Percentiles rank a stretch among this genome's conserved stretches.
Evolutionary conservation across 1,140 invertebrate species (phyloP).

Genomic region (Reticulitermes speratus): DNA sequence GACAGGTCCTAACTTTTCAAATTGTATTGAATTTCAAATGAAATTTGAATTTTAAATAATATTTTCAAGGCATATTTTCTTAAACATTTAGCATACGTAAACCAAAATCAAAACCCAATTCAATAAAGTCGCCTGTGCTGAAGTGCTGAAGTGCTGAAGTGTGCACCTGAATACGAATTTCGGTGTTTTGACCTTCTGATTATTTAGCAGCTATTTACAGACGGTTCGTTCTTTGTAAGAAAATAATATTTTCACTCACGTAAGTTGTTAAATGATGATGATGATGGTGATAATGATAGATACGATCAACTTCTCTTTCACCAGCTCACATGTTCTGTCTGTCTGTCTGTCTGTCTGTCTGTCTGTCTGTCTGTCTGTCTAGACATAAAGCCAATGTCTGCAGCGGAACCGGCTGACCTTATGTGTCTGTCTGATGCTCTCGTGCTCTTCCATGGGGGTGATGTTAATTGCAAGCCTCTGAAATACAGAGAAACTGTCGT

Average conservation of each 20-base stretch:
- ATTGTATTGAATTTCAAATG: too few species aligned
- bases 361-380: too few species aligned
- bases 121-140: too few species aligned
- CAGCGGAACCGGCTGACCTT: constrained; percentile 52
- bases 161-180: background rate
- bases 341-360: constrained; percentile 39
- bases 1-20: too few species aligned
- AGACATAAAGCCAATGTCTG: constrained; percentile 57
- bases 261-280: background rate
- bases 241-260: background rate
- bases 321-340: background rate
- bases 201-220: background rate
- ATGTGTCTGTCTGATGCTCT: constrained; percentile 49
- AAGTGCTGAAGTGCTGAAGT: background rate
- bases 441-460: constrained; percentile 55
- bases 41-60: too few species aligned
- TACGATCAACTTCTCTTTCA: background rate
- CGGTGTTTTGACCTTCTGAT: background rate
- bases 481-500: constrained; percentile 37
- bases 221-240: background rate
- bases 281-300: background rate
- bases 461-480: constrained; percentile 56
- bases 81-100: too few species aligned
- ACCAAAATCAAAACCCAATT: too few species aligned
- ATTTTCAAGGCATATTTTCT: too few species aligned